These are phyloP conservation scores for Falco rusticolus DNA, from an alignment of 2,797 vertebrate genomes.

Conservation along the genomic window DNA sequence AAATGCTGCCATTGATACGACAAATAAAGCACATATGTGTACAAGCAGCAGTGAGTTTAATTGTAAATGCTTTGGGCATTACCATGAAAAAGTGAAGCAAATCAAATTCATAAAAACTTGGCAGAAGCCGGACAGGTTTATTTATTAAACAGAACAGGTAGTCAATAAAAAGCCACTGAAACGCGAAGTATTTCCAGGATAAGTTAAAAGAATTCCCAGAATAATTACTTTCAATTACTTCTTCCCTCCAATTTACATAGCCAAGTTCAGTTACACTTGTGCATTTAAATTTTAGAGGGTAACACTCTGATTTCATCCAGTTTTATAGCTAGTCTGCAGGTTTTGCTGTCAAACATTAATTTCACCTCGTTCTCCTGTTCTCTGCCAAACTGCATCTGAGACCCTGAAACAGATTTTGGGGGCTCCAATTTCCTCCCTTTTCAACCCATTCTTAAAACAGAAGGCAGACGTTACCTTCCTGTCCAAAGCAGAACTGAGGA, in stretches of 20 bases:
- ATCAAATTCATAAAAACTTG: not conserved
- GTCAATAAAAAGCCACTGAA: conserved; percentile 37
- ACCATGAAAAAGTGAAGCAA: not conserved
- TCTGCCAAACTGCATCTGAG: not conserved
- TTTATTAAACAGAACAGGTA: conserved; percentile 10
- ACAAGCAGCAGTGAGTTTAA: not conserved
- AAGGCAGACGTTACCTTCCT: not conserved
- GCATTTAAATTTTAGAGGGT: not conserved
- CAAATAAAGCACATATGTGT: not conserved
- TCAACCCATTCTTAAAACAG: not conserved
- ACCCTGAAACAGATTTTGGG: not conserved
- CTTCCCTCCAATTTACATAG: not conserved
- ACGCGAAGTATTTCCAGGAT: conserved; percentile 10
- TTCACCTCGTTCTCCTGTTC: not conserved
- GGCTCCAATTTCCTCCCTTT: not conserved
- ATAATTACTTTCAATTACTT: conserved; percentile 1
- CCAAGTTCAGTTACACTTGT: not conserved
- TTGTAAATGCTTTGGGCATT: not conserved
- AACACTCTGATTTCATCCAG: not conserved
- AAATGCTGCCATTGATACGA: not conserved
- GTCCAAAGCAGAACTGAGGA: not conserved
- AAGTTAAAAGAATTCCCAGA: conserved; percentile 18
- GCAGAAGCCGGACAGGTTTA: not conserved
- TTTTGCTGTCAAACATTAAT: not conserved
- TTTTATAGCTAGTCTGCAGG: not conserved